Percentiles rank a stretch among this genome's conserved stretches.
Evolutionary conservation across 2,113 vertebrate genomes (phyloP).

Genomic region (Macaca mulatta): DNA sequence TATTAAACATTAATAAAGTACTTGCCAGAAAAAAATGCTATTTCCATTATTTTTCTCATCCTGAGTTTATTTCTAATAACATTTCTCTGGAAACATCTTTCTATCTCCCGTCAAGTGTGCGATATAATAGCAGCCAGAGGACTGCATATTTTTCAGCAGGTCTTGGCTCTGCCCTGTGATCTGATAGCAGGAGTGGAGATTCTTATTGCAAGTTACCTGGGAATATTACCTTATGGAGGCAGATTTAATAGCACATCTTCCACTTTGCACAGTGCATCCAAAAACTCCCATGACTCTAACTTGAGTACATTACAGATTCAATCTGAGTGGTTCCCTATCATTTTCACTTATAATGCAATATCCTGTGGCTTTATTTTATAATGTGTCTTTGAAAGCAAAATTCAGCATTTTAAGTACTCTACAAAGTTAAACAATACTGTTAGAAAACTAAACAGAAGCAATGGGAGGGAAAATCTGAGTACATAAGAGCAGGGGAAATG

Average conservation of each 20-base stretch:
- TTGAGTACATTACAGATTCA: slow-evolving; percentile 24
- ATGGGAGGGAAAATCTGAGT: neutral
- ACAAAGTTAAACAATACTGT: neutral
- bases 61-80: slow-evolving; percentile 49
- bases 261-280: neutral
- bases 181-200: neutral
- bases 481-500: neutral
- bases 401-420: neutral
- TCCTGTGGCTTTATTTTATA: slow-evolving; percentile 49
- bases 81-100: slow-evolving; percentile 33
- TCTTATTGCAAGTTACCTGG: slow-evolving; percentile 25
- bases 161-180: neutral
- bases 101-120: neutral
- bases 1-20: slow-evolving; percentile 62
- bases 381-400: slow-evolving; percentile 28
- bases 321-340: neutral
- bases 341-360: slow-evolving; percentile 49
- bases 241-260: neutral
- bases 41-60: slow-evolving; percentile 43
- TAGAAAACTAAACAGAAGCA: neutral
- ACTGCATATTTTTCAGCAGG: neutral
- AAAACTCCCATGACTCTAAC: neutral
- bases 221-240: neutral
- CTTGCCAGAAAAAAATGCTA: neutral
- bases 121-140: neutral